These are phyloP conservation scores for Calypte anna DNA, from an alignment of 2,113 vertebrate species.

Conservation along the genomic window DNA sequence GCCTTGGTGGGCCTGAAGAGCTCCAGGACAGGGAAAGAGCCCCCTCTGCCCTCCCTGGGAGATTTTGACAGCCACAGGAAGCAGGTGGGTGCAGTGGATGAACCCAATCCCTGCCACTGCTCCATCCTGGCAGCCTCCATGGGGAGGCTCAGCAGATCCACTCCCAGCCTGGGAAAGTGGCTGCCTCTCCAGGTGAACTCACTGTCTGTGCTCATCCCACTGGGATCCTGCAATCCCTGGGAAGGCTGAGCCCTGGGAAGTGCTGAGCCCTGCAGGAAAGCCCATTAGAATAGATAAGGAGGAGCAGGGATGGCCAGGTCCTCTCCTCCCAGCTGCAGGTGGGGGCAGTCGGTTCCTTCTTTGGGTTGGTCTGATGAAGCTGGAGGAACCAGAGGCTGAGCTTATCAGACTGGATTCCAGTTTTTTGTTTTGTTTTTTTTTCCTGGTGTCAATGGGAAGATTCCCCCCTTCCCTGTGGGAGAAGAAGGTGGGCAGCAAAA, in stretches of 20 bases:
- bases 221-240: background rate
- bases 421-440: background rate
- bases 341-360: background rate
- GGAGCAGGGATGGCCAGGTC: background rate
- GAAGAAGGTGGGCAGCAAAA: background rate
- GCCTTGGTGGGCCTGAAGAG: background rate
- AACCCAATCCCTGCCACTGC: accelerated
- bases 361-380: background rate
- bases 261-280: conserved; percentile 23
- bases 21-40: background rate
- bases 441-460: background rate
- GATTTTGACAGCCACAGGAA: background rate
- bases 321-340: background rate
- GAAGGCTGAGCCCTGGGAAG: background rate
- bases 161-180: background rate
- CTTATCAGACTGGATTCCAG: background rate
- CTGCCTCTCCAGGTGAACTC: background rate
- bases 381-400: background rate
- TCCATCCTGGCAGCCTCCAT: background rate
- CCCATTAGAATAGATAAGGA: conserved; percentile 38
- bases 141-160: background rate
- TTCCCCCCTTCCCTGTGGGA: background rate
- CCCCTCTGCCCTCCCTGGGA: background rate
- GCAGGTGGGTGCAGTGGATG: accelerated
- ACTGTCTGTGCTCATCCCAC: background rate